Evolutionary conservation across 2,113 vertebrate genomes (phyloP).

Genomic region (Peromyscus polionotus): DNA sequence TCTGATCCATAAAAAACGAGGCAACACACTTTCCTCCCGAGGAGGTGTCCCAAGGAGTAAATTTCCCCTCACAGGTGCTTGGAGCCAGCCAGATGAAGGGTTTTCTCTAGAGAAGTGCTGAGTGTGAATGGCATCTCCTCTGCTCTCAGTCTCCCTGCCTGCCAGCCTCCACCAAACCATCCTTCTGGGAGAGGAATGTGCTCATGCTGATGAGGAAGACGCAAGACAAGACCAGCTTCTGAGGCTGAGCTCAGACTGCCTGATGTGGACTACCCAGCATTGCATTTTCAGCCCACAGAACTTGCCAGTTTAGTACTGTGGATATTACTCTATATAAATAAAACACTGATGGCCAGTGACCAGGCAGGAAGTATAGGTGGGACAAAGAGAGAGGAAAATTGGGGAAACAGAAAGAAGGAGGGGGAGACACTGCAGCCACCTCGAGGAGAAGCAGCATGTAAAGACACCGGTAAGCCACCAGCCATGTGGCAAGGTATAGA

Average conservation of each 20-base stretch:
- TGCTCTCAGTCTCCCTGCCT: background rate
- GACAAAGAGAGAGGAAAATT: too few relatives aligned
- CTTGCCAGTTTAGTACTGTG: too few relatives aligned
- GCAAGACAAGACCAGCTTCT: background rate
- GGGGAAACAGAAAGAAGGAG: too few relatives aligned
- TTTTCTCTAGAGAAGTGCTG: background rate
- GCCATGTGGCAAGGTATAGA: too few relatives aligned
- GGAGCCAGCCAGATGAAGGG: constrained; percentile 21
- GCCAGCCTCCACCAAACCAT: background rate
- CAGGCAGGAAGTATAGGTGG: too few relatives aligned
- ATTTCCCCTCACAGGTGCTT: background rate
- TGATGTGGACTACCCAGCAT: background rate
- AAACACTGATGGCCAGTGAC: too few relatives aligned
- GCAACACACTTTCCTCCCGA: background rate
- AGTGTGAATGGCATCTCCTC: background rate
- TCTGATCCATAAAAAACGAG: constrained; percentile 33
- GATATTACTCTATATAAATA: too few relatives aligned
- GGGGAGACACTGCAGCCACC: too few relatives aligned
- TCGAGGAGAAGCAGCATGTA: too few relatives aligned
- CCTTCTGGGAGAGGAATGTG: background rate
- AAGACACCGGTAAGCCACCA: too few relatives aligned
- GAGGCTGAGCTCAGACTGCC: background rate
- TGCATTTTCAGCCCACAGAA: background rate
- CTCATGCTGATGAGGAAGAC: background rate
- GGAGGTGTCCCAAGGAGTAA: constrained; percentile 23